Evolutionary conservation across 2,888 invertebrate genomes (phyloP), one percentile per base, ranked within the genome.

Genomic region (Limnephilus lunatus): DNA sequence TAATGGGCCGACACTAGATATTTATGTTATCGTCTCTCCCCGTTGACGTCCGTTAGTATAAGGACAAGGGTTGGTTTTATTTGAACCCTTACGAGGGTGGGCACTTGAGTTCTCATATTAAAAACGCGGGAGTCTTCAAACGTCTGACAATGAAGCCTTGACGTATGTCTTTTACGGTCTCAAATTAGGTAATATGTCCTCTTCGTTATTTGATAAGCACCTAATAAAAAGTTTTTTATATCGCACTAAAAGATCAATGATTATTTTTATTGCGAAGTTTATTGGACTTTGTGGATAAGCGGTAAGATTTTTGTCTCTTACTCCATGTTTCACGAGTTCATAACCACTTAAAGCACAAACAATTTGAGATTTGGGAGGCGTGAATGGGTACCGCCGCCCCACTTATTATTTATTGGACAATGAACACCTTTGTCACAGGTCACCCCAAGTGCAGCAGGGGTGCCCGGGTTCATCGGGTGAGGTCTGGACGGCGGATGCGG

Each of bases 1-100:
- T 68, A 35, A 68, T 31, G 87, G 87, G 19, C 25, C 87, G 48
- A 87, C 68, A 53, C 68, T 53, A 19, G 53, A 87, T 87, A 87
- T 87, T 53, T 87, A 87, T 80, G 81, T 80, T 80, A 89, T 89
- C 81, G 81, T 32, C 81, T 89, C 88, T 32, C 68, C 35, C 35
- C 68, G 80, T 89, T 89, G 88, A 89, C 88, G 88, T n/a, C 25
- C 81, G 80, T 81, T 89, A 80, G 80, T 19, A 25, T 53, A 88
- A 88, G 88, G 88, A 31, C 88, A 32, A 11, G 53, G 32, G 88
- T 35, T 35, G 35, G 88, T 80, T 89, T 89, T 89, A 89, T 89
- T 35, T 80, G 81, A n/a, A 19, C 53, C 85, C 85, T 68, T 30
- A 87, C 87, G 48, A n/a, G 31, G 30, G 53, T 87, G 48, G 31